Evolutionary conservation across 2,113 vertebrate species (phyloP), one percentile per base, ranked within the genome.

Genomic region (Osmerus mordax): DNA sequence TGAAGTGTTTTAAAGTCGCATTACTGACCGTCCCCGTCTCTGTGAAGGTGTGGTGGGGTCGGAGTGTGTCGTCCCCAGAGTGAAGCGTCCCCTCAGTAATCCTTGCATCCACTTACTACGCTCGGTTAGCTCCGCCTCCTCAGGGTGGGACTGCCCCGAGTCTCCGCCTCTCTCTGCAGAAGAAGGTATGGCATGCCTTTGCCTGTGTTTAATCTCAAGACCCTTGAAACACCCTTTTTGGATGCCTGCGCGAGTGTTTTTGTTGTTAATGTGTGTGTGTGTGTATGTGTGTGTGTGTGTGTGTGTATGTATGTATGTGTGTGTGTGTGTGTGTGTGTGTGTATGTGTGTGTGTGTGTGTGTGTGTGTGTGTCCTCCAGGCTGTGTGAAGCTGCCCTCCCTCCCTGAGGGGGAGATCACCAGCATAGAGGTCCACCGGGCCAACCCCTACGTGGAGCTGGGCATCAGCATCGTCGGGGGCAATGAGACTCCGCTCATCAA

Each of bases 401-500:
- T 99, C 83, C 96, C 97, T 29, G 97, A 99, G 91, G 97, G 97
- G 78, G 96, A 99, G 89, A 95, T 99, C 81, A 98, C 97, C 53
- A 94, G 94, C 75, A 96, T 99, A 78, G 97, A 99, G 88, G 94
- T 99, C 69, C 95, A 96, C 87, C 95, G 97, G 9, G 93, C 95
- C 65, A 97, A 97, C 87, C 97, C 97, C 18, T 99, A 96, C 12
- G 94, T 96, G 4, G 97, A 98, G 88, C 89, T 99, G 78, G 97
- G 97, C 83, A 96, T 99, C 87, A 99, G 97, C 85, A 93, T 99
- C 56, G 97, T 99, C 14, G 97, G 97, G 54, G 97, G 97, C 77
- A 99, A 97, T 52, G 97, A 99, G 89, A 99, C 97, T 0, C 97
- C 97, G 51, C 92, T 99, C 88, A 98, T 99, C 84, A 99, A 98